phyloP scores from a whole-genome alignment of 1,140 invertebrate species.

The Anoplophora glabripennis region DNA sequence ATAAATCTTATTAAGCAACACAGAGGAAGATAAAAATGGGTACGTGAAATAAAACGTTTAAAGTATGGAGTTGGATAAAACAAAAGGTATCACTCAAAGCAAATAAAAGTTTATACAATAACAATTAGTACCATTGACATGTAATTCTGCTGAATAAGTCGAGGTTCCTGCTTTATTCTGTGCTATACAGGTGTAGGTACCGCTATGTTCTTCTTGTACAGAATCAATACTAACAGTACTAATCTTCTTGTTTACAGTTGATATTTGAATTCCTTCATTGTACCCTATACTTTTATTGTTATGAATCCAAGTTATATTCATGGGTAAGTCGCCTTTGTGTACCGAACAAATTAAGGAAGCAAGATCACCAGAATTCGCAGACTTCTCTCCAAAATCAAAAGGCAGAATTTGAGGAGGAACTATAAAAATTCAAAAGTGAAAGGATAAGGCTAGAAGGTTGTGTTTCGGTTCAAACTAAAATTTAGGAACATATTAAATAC shows the following conservation, averaged over 20 bases:
- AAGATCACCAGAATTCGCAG: slow-evolving; percentile 63
- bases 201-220: slow-evolving; percentile 69
- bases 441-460: background rate
- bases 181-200: slow-evolving; percentile 77
- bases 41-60: no score
- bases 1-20: no score
- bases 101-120: no score
- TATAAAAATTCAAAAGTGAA: slow-evolving; percentile 39
- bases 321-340: slow-evolving; percentile 65
- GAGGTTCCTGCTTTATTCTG: slow-evolving; percentile 69
- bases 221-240: slow-evolving; percentile 75
- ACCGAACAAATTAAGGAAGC: slow-evolving; percentile 60
- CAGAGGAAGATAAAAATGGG: no score
- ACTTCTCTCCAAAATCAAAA: slow-evolving; percentile 63
- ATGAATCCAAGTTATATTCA: slow-evolving; percentile 59
- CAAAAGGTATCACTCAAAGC: no score
- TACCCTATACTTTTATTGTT: slow-evolving; percentile 51
- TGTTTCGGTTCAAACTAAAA: background rate
- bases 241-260: slow-evolving; percentile 70
- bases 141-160: slow-evolving; percentile 65
- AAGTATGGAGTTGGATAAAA: no score
- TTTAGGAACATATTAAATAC: background rate
- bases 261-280: slow-evolving; percentile 64
- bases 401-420: slow-evolving; percentile 66
- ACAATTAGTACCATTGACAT: slow-evolving; percentile 64